Base-by-base conservation (phyloP, 2,888 invertebrate species). In the Mimachlamys varia region DNA sequence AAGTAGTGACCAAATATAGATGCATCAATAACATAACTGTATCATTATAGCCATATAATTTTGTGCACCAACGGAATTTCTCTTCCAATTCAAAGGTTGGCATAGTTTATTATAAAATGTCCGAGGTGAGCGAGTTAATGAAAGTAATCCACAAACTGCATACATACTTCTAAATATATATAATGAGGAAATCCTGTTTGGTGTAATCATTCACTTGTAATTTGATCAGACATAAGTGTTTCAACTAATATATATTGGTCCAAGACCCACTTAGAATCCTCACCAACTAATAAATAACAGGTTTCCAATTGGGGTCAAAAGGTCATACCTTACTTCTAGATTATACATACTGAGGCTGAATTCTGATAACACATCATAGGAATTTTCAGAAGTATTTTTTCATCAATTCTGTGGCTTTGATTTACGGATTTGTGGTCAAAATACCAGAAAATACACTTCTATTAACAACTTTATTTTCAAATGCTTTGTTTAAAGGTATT, bases 131-230 rank as follows among this genome's bases (percentile, higher is more conserved):
- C 76, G 13, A 33, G 33, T 33, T 76, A 76, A 27, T 22, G 33
- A 0, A 27, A 76, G 33, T 76, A 76, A 33, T 27, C 27, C 76
- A 76, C 33, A 33, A 76, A 13, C 27, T 33, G 76, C 76, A 33
- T 76, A 76, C 7, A 44, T 44, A 44, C 44, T 7, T 44, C 44
- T 44, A 7, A n/a, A n/a, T n/a, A n/a, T 7, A 44, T 44, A 7
- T 76, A 76, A 76, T 76, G 76, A 76, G 76, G 76, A 76, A 76
- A 76, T 76, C 76, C 76, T 76, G 76, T 76, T 76, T 76, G 76
- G 76, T 76, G 76, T 76, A 76, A 76, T 44, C 0, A 76, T 27
- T 76, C 13, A 76, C 76, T 76, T 76, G 76, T 76, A 33, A 76
- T 76, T 33, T 17, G 33, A 76, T 76, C 76, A 33, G 33, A 33